Conservation (phyloP, 2,888 invertebrate species). For the Allacma fusca region DNA sequence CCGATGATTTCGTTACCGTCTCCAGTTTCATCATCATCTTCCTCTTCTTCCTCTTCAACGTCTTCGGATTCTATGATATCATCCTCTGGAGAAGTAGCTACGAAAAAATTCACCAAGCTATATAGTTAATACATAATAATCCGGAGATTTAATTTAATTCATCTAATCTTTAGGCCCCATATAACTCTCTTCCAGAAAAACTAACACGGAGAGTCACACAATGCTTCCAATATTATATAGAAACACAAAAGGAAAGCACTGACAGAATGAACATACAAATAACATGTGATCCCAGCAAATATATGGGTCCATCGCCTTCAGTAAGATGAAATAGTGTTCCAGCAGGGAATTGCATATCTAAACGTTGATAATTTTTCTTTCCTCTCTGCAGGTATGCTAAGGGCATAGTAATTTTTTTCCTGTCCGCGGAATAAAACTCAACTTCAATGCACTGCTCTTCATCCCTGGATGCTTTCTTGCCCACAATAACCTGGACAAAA, state of each 20-base stretch:
- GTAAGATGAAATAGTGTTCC: slow-evolving; percentile 27
- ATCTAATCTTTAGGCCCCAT: no score
- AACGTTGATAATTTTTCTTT: not conserved
- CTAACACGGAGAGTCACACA: no score
- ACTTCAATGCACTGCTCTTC: slow-evolving; percentile 36
- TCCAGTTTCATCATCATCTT: slow-evolving; percentile 18
- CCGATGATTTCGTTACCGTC: slow-evolving; percentile 9
- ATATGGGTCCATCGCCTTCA: slow-evolving; percentile 31
- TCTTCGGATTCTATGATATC: slow-evolving; percentile 33
- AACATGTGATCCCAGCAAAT: slow-evolving; percentile 26
- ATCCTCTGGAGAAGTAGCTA: slow-evolving; percentile 36
- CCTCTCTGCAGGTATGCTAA: slow-evolving; percentile 27
- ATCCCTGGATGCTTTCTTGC: slow-evolving; percentile 1
- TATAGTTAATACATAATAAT: no score
- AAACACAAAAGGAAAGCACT: no score
- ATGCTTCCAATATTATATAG: no score
- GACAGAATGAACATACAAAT: slow-evolving; percentile 34
- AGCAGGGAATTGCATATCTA: slow-evolving; percentile 31
- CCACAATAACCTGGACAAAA: slow-evolving; percentile 17
- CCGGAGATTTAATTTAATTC: no score
- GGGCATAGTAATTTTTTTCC: slow-evolving; percentile 18
- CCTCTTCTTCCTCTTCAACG: slow-evolving; percentile 35
- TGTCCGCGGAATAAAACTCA: slow-evolving; percentile 13
- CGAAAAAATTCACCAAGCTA: not conserved
- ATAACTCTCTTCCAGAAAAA: no score